Evolutionary conservation across 2,888 invertebrate genomes (phyloP).

Genomic region (Coenonympha glycerion): DNA sequence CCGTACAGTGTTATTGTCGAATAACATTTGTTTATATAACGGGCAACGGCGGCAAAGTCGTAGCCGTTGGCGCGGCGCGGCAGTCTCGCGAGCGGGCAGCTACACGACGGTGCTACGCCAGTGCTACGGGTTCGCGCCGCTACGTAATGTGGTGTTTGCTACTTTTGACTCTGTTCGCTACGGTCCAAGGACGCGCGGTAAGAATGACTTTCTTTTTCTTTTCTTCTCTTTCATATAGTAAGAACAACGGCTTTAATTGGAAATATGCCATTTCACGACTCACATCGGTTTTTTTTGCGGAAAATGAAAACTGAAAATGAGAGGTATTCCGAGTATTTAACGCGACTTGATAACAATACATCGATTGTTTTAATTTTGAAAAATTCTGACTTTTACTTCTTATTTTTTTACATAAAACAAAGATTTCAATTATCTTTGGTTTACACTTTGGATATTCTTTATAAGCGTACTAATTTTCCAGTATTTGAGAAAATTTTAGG

Average conservation of each 20-base stretch:
- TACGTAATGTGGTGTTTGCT: constrained; percentile 61
- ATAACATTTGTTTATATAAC: constrained; percentile 68
- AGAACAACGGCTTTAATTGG: constrained; percentile 7
- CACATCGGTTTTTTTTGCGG: neutral
- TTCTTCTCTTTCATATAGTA: constrained; percentile 27
- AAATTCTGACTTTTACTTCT: too few relatives aligned
- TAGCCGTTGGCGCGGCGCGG: constrained; percentile 44
- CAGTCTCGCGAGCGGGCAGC: constrained; percentile 65
- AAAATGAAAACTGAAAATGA: neutral
- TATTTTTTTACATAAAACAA: too few relatives aligned
- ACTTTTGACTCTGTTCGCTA: constrained; percentile 60
- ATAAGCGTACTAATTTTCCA: neutral
- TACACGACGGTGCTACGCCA: constrained; percentile 48
- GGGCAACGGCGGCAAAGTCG: constrained; percentile 37
- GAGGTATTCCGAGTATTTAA: neutral
- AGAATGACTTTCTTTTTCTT: constrained; percentile 44
- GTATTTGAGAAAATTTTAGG: neutral
- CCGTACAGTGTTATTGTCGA: constrained; percentile 50
- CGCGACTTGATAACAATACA: neutral
- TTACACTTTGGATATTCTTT: too few relatives aligned
- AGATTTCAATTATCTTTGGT: too few relatives aligned
- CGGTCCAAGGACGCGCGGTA: constrained; percentile 72
- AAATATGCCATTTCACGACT: constrained; percentile 22
- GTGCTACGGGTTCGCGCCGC: constrained; percentile 44
- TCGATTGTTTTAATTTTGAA: too few relatives aligned